phyloP scores from a whole-genome alignment of 2,797 vertebrate genomes.

The Saxicola maurus region DNA sequence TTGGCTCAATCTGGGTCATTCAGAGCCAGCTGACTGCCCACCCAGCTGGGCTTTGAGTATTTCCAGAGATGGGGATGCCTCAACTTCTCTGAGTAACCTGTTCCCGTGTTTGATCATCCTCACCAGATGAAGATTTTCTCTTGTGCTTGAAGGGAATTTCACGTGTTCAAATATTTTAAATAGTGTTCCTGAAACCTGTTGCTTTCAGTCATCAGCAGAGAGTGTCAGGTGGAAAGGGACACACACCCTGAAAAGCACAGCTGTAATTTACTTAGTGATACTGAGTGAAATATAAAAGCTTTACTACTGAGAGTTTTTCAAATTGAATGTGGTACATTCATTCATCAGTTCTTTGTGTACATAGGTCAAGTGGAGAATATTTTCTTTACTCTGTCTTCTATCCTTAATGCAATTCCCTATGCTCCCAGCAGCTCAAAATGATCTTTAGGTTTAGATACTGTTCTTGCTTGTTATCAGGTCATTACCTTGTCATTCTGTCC shows the following conservation, averaged over 20 bases:
- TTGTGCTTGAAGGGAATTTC: not conserved
- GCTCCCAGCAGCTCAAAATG: not conserved
- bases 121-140: not conserved
- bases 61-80: not conserved
- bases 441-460: not conserved
- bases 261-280: not conserved
- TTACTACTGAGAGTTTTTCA: not conserved
- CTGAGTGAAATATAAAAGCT: not conserved
- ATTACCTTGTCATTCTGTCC: not conserved
- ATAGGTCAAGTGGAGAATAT: not conserved
- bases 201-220: not conserved
- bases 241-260: not conserved
- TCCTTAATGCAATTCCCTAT: not conserved
- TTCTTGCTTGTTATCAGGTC: not conserved
- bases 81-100: not conserved
- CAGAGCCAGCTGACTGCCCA: not conserved
- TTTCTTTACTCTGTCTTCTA: not conserved
- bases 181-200: not conserved
- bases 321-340: not conserved
- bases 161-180: not conserved
- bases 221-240: not conserved
- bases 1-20: fast-evolving
- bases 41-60: fast-evolving
- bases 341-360: not conserved
- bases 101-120: fast-evolving